phyloP scores from a whole-genome alignment of 2,888 invertebrate species.

The Eucera pruinosa region DNA sequence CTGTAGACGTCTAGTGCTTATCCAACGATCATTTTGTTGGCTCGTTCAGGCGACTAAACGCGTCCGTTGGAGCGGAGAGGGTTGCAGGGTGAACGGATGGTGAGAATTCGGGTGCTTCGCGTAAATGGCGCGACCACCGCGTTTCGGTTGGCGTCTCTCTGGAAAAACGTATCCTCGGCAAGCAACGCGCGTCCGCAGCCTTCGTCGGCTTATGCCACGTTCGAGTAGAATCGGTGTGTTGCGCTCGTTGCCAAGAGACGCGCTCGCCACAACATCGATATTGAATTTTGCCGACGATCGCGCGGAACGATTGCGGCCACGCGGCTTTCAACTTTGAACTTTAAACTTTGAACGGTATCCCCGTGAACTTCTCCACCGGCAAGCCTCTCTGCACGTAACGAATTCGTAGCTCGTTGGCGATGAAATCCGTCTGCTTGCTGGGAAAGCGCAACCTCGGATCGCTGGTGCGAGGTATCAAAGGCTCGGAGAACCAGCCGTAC shows the following conservation, averaged over 20 bases:
- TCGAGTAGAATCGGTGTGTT: conserved; percentile 36
- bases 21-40: not conserved
- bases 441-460: conserved; percentile 77
- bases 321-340: not conserved
- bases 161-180: not conserved
- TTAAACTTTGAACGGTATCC: conserved; percentile 71
- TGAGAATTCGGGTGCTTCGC: no score
- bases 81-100: no score
- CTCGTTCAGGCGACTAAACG: not conserved
- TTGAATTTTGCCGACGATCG: conserved; percentile 53
- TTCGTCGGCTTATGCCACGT: conserved; percentile 54
- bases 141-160: not conserved
- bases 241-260: conserved; percentile 73
- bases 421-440: conserved; percentile 69
- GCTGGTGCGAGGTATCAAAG: conserved; percentile 67
- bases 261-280: conserved; percentile 64
- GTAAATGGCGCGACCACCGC: not conserved
- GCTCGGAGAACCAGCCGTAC: conserved; percentile 78
- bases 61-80: no score
- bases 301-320: no score
- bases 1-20: no score
- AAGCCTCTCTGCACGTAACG: conserved; percentile 66
- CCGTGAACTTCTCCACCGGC: conserved; percentile 70
- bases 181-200: not conserved
- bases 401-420: conserved; percentile 73